A percentile compares a stretch with the other conserved stretches of the same genome.
phyloP scores from a whole-genome alignment of 2,797 vertebrate species.

The Delichon dasypus region DNA sequence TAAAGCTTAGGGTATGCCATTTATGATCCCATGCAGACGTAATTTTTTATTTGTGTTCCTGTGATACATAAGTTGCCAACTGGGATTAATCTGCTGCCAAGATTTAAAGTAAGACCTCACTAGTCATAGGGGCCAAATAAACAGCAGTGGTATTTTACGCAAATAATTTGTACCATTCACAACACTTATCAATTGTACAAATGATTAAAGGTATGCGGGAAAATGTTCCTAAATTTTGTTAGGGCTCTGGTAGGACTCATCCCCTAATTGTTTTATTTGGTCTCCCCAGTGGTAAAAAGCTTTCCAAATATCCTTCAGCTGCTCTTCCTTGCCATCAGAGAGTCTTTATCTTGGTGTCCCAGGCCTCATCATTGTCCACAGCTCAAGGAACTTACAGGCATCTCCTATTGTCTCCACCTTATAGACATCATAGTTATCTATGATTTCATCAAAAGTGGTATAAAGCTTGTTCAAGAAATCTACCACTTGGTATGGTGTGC shows the following conservation, averaged over 20 bases:
- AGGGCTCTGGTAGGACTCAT: not conserved
- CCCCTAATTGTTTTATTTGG: not conserved
- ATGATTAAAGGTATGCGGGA: not conserved
- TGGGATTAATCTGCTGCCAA: not conserved
- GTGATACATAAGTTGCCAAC: not conserved
- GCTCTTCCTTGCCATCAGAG: not conserved
- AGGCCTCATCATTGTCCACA: not conserved
- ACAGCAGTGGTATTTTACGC: fast-evolving
- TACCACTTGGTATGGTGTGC: constrained; percentile 84
- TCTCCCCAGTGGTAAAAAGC: not conserved
- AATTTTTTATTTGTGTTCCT: not conserved
- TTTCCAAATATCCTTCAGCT: not conserved
- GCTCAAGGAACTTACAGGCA: constrained; percentile 75
- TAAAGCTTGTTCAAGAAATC: constrained; percentile 87
- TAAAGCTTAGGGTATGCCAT: not conserved
- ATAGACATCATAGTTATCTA: constrained; percentile 86
- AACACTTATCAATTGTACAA: not conserved
- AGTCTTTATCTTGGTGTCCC: not conserved
- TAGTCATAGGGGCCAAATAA: not conserved
- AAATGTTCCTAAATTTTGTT: not conserved
- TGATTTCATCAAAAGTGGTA: constrained; percentile 86
- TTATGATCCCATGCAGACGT: not conserved
- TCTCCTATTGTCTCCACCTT: constrained; percentile 88
- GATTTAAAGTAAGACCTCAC: not conserved
- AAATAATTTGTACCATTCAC: not conserved